Percentiles rank a stretch among this genome's conserved stretches.
Evolutionary conservation across 2,797 vertebrate genomes (phyloP).

Genomic region (Rhinophrynus dorsalis): DNA sequence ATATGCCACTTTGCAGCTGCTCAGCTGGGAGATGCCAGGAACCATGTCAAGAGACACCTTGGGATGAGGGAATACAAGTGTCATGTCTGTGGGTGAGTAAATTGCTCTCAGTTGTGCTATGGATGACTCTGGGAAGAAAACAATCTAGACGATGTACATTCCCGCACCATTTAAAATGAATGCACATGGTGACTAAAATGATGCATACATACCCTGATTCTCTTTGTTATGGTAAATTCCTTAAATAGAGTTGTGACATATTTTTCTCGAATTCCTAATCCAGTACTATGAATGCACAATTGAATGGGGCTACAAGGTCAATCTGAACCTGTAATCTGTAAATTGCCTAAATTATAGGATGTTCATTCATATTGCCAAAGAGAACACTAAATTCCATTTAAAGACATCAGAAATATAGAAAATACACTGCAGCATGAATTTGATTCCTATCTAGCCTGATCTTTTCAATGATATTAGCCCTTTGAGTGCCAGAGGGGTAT

Average conservation of each 20-base stretch:
- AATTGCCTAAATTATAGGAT: constrained; percentile 88
- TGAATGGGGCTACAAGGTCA: constrained; percentile 80
- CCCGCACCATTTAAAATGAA: constrained; percentile 65
- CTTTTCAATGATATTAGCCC: no score
- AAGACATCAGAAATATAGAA: constrained; percentile 73
- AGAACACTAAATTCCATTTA: constrained; percentile 80
- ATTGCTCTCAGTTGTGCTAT: constrained; percentile 55
- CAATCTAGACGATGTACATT: constrained; percentile 58
- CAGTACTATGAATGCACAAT: constrained; percentile 76
- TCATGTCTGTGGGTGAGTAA: constrained; percentile 97
- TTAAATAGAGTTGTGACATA: constrained; percentile 82
- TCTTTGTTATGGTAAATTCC: constrained; percentile 82
- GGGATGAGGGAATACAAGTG: constrained; percentile 99
- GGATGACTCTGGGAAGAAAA: constrained; percentile 52
- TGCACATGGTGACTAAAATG: constrained; percentile 70
- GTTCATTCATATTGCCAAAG: constrained; percentile 79
- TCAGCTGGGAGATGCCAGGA: constrained; percentile 96
- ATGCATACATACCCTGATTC: constrained; percentile 72
- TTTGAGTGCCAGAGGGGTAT: no score
- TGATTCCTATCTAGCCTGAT: constrained; percentile 34
- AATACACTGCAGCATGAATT: constrained; percentile 63
- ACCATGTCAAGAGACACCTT: constrained; percentile 98
- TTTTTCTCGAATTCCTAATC: constrained; percentile 77
- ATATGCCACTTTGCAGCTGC: constrained; percentile 98
- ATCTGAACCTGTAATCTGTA: constrained; percentile 85